Evolutionary conservation across 2,113 vertebrate species (phyloP).

Genomic region (Taurulus bubalis): DNA sequence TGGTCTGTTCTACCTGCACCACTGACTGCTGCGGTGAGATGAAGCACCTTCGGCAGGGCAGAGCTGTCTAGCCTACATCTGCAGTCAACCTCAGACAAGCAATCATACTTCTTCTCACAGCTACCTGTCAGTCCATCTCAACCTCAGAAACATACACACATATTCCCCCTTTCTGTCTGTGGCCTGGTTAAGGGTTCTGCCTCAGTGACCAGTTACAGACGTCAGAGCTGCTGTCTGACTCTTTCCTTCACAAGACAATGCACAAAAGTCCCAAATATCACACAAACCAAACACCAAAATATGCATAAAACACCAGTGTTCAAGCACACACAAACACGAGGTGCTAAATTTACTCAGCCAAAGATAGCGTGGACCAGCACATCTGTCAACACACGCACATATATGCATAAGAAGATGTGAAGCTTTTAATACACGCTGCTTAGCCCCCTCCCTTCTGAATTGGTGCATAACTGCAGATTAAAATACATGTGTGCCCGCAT

Average conservation of each 20-base stretch:
- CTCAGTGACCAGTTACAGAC: conserved; percentile 60
- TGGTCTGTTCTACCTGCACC: conserved; percentile 58
- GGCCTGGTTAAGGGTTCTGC: conserved; percentile 68
- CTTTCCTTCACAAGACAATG: conserved; percentile 53
- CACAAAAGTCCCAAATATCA: conserved; percentile 28
- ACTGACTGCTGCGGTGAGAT: conserved; percentile 49
- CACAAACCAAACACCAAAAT: conserved; percentile 14
- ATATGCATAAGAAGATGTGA: conserved; percentile 56
- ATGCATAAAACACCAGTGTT: conserved; percentile 19
- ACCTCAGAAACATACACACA: conserved; percentile 54
- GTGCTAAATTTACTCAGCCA: conserved; percentile 55
- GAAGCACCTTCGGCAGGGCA: conserved; percentile 49
- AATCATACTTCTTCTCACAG: conserved; percentile 63
- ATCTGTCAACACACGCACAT: conserved; percentile 49
- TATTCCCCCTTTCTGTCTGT: conserved; percentile 31
- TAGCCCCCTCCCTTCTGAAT: background rate
- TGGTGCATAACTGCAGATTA: conserved; percentile 32
- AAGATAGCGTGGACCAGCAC: conserved; percentile 46
- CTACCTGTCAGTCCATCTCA: conserved; percentile 70
- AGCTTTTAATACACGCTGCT: conserved; percentile 45
- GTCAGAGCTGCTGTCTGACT: conserved; percentile 55
- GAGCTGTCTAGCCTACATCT: conserved; percentile 49
- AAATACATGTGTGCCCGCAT: conserved; percentile 6
- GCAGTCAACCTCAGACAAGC: conserved; percentile 59
- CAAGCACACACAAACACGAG: conserved; percentile 28